phyloP scores from a whole-genome alignment of 2,113 vertebrate species.

The Oenanthe melanoleuca region DNA sequence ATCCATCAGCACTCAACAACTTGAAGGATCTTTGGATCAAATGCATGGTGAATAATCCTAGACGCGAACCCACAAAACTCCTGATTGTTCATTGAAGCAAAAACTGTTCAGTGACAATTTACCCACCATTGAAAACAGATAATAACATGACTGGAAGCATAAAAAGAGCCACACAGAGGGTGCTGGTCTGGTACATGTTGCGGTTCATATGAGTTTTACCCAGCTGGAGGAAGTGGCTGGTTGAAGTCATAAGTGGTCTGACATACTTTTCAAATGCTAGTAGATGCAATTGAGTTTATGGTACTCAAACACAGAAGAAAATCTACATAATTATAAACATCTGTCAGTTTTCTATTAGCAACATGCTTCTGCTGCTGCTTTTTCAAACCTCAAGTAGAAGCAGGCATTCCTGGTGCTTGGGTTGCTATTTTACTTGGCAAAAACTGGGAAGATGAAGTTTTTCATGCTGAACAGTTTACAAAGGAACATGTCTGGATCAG shows the following conservation, averaged over 20 bases:
- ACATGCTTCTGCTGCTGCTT: neutral
- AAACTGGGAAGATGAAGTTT: neutral
- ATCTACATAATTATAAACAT: neutral
- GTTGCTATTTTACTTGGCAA: neutral
- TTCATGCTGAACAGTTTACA: neutral
- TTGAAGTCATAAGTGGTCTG: neutral
- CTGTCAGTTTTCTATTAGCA: conserved; percentile 4
- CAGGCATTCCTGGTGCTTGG: neutral
- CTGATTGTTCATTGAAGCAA: neutral
- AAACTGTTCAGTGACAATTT: neutral
- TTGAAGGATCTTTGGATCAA: neutral
- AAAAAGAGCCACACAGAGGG: neutral
- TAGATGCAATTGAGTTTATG: neutral
- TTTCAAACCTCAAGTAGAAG: conserved; percentile 7
- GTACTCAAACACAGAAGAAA: neutral
- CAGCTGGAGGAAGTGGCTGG: neutral
- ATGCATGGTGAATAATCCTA: neutral
- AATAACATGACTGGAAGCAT: neutral
- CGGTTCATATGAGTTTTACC: neutral
- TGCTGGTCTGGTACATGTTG: neutral
- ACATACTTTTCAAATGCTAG: neutral
- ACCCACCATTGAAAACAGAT: neutral
- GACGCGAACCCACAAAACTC: neutral
- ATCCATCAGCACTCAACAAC: neutral
- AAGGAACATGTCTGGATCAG: neutral